These are phyloP conservation scores for Vanessa cardui DNA, from an alignment of 2,888 invertebrate genomes.

Conservation along the genomic window DNA sequence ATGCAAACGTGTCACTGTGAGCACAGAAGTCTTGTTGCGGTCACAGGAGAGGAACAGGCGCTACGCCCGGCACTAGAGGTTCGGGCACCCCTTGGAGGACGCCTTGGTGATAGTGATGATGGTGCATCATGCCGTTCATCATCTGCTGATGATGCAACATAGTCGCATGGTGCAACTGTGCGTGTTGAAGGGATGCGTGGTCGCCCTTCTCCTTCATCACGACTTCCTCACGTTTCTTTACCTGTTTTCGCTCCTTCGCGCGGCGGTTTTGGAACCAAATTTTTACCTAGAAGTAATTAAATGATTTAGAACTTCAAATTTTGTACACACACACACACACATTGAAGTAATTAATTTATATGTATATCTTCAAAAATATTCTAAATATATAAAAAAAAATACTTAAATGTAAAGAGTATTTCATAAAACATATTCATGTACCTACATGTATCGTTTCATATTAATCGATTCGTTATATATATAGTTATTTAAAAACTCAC, in stretches of 20 bases:
- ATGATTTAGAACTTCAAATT: background rate
- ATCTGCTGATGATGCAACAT: constrained; percentile 81
- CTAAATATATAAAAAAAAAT: no score
- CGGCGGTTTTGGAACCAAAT: constrained; percentile 96
- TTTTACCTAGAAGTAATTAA: constrained; percentile 80
- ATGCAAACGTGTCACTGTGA: constrained; percentile 53
- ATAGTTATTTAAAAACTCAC: constrained; percentile 44
- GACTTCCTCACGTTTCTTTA: constrained; percentile 91
- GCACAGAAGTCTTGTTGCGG: constrained; percentile 65
- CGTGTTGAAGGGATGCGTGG: constrained; percentile 77
- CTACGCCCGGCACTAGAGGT: constrained; percentile 71
- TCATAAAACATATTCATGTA: no score
- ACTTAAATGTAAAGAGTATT: no score
- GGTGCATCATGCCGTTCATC: constrained; percentile 81
- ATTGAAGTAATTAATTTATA: no score
- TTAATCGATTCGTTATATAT: background rate
- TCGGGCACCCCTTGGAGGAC: constrained; percentile 80
- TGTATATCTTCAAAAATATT: no score
- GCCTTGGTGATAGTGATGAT: constrained; percentile 79
- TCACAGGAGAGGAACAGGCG: constrained; percentile 80
- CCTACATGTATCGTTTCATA: no score
- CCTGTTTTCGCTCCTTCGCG: constrained; percentile 95
- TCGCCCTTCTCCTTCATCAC: constrained; percentile 84
- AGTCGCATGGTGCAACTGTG: constrained; percentile 79
- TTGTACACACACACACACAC: background rate